Evolutionary conservation across 2,888 invertebrate genomes (phyloP).

Genomic region (Mayetiola destructor): DNA sequence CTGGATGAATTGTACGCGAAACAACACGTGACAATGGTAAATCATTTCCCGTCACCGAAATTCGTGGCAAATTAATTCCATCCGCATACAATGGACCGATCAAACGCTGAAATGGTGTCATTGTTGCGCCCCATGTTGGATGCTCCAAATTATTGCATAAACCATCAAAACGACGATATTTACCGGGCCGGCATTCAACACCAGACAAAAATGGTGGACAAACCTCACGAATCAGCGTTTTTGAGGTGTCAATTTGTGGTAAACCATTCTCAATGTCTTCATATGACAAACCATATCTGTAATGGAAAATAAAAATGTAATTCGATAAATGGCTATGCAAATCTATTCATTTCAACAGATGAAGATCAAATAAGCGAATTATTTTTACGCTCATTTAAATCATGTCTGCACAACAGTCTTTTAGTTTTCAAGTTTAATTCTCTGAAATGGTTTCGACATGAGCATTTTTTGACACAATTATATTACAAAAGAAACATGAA

Average conservation of each 20-base stretch:
- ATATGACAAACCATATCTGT: slow-evolving; percentile 66
- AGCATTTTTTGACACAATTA: too few relatives aligned
- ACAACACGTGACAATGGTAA: slow-evolving; percentile 72
- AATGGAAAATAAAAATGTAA: slow-evolving; percentile 17
- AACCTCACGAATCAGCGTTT: slow-evolving; percentile 69
- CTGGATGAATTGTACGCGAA: slow-evolving; percentile 81
- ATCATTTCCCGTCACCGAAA: slow-evolving; percentile 59
- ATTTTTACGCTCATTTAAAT: too few relatives aligned
- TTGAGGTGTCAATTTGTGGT: slow-evolving; percentile 75
- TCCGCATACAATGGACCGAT: slow-evolving; percentile 67
- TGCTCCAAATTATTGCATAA: slow-evolving; percentile 78
- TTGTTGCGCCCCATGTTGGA: slow-evolving; percentile 79
- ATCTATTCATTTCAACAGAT: too few relatives aligned
- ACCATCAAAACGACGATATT: slow-evolving; percentile 74
- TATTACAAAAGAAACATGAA: too few relatives aligned
- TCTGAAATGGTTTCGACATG: too few relatives aligned
- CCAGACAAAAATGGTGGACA: slow-evolving; percentile 79
- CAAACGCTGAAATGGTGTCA: slow-evolving; percentile 71
- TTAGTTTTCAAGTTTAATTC: too few relatives aligned
- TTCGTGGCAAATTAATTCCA: slow-evolving; percentile 69
- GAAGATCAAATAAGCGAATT: too few relatives aligned
- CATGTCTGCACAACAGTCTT: too few relatives aligned
- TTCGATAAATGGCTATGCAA: too few relatives aligned
- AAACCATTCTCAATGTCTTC: slow-evolving; percentile 79
- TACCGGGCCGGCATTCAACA: slow-evolving; percentile 76